Base-by-base conservation (phyloP, 2,797 vertebrate species). In the Mus caroli region DNA sequence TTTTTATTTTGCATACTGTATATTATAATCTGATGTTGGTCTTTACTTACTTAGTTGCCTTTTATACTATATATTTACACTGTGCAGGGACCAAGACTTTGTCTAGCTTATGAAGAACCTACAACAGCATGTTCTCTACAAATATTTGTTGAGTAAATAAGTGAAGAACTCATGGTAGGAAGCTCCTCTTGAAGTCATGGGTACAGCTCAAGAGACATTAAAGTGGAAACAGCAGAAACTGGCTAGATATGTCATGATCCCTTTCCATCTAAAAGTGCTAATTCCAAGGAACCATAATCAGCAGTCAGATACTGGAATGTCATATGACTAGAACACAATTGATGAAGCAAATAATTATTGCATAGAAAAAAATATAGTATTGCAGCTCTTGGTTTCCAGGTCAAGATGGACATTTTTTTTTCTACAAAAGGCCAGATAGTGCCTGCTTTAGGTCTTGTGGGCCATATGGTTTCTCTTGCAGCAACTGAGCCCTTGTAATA, bases 201-300 rank as follows among this genome's bases (percentile, higher is more conserved):
- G n/a, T 79, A 13, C 20, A 54, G 62, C 31, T 73, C 2, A 13
- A 75, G 77, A 37, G 46, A 76, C 40, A 64, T 19, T 54, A 75
- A 75, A 3, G 50, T 69, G 1, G 11, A 92, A 94, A 22, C 24
- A 46, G 37, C 40, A 84, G 64, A 54, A 20, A 34, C 58, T 75
- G 67, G 15, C 6, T 82, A 40, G 8, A 15, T 77, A 62, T 88
- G 43, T 37, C 88, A 73, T 52, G 12, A 82, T 90, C 88, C 7
- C 54, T 94, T 93, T 92, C 19, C 31, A 62, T 80, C 37, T 28
- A 78, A 85, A 94, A 96, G 37, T 54, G 50, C 37, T 93, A 67
- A 50, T 19, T 8, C 50, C 22, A 82, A 69, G 15, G 54, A 71
- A 82, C 64, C 40, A 31, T 75, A 71, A 77, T 76, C 73, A 20